Evolutionary conservation across 1,140 invertebrate genomes (phyloP).

Genomic region (Apis laboriosa): DNA sequence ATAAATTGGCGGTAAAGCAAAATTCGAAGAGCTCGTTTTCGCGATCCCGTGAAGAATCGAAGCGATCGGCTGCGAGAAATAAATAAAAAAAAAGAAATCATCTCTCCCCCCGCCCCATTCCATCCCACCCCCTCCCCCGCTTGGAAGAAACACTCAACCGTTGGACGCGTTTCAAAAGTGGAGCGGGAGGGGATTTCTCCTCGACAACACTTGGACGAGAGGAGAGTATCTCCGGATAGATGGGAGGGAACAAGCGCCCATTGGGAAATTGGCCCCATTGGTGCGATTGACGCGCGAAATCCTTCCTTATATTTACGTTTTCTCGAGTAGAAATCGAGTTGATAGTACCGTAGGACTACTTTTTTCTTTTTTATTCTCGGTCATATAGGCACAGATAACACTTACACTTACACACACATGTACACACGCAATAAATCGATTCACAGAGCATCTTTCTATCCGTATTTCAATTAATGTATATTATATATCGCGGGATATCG

Average conservation of each 20-base stretch:
- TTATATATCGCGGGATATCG: too few relatives aligned
- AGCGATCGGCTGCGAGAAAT: too few relatives aligned
- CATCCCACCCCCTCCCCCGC: too few relatives aligned
- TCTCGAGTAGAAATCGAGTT: background rate
- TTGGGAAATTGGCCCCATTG: background rate
- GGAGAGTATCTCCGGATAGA: background rate
- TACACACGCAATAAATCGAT: slow-evolving; percentile 8
- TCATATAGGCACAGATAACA: background rate
- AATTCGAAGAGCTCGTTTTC: too few relatives aligned
- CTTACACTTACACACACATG: background rate
- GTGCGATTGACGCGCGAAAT: background rate
- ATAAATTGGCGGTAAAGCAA: too few relatives aligned
- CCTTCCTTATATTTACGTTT: background rate
- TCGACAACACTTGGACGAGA: background rate
- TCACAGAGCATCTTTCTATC: background rate
- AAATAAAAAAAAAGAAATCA: too few relatives aligned
- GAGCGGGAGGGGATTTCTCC: background rate
- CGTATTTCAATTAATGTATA: background rate
- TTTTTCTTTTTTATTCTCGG: background rate
- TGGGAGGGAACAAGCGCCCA: background rate
- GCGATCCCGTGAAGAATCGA: too few relatives aligned
- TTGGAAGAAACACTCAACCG: too few relatives aligned
- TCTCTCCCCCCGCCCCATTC: too few relatives aligned
- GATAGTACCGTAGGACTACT: background rate
- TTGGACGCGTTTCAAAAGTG: background rate